These are phyloP conservation scores for Seriola rivoliana DNA, from an alignment of 2,113 vertebrate genomes.

Conservation along the genomic window DNA sequence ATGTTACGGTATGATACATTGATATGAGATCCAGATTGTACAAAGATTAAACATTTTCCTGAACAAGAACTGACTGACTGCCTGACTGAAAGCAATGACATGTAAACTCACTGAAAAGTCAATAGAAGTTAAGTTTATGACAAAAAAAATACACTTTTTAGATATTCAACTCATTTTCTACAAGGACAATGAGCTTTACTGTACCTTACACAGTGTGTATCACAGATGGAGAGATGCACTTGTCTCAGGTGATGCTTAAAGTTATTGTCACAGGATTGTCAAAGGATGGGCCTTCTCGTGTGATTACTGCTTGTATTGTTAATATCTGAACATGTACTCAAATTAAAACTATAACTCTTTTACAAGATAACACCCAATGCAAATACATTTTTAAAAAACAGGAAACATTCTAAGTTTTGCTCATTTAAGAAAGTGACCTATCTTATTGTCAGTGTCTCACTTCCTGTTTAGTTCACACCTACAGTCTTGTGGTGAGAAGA, in stretches of 20 bases:
- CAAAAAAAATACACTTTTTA: too few relatives aligned
- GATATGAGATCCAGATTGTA: not conserved
- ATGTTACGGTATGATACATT: not conserved
- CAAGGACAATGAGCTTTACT: not conserved
- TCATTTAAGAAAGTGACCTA: too few relatives aligned
- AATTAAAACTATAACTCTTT: too few relatives aligned
- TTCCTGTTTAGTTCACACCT: slow-evolving; percentile 21
- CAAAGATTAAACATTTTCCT: not conserved
- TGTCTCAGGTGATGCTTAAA: not conserved
- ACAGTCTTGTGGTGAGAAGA: not conserved
- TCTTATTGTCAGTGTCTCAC: not conserved
- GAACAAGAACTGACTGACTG: too few relatives aligned
- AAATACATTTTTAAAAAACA: too few relatives aligned
- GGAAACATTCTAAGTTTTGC: too few relatives aligned
- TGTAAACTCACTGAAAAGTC: not conserved
- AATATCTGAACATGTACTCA: too few relatives aligned
- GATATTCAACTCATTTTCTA: not conserved
- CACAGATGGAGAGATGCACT: not conserved
- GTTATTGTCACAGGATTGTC: not conserved
- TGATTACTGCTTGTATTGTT: not conserved
- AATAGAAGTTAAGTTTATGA: not conserved
- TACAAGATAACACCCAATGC: not conserved
- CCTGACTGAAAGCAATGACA: not conserved
- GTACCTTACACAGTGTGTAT: not conserved
- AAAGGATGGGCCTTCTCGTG: not conserved